Evolutionary conservation across 2,113 vertebrate genomes (phyloP).

Genomic region (Parotia lawesii): DNA sequence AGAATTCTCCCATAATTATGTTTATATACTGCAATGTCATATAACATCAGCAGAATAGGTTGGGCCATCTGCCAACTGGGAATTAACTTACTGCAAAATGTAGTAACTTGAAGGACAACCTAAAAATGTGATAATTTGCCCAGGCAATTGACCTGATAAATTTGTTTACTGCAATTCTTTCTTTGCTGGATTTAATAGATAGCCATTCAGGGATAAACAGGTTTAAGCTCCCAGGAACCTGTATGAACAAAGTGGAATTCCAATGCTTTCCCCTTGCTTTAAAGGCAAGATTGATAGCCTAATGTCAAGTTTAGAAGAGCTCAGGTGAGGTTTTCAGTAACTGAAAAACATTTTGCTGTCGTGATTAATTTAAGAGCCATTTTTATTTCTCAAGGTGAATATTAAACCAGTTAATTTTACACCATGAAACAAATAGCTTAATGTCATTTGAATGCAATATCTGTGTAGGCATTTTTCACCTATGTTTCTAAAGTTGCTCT

Average conservation of each 20-base stretch:
- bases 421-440: neutral
- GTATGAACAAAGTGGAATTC: neutral
- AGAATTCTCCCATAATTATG: neutral
- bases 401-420: neutral
- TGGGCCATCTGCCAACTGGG: neutral
- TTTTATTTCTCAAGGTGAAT: neutral
- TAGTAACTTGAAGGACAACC: neutral
- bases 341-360: neutral
- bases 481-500: conserved; percentile 18
- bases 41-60: neutral
- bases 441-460: neutral
- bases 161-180: neutral
- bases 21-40: neutral
- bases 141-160: neutral
- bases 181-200: neutral
- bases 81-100: neutral
- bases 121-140: neutral
- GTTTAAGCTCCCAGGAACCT: neutral
- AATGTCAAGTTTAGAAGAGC: neutral
- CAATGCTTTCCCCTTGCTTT: neutral
- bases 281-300: neutral
- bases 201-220: neutral
- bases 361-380: neutral
- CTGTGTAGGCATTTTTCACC: neutral
- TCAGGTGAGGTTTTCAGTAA: neutral